Evolutionary conservation across 2,888 invertebrate genomes (phyloP).

Genomic region (Papilio demoleus): DNA sequence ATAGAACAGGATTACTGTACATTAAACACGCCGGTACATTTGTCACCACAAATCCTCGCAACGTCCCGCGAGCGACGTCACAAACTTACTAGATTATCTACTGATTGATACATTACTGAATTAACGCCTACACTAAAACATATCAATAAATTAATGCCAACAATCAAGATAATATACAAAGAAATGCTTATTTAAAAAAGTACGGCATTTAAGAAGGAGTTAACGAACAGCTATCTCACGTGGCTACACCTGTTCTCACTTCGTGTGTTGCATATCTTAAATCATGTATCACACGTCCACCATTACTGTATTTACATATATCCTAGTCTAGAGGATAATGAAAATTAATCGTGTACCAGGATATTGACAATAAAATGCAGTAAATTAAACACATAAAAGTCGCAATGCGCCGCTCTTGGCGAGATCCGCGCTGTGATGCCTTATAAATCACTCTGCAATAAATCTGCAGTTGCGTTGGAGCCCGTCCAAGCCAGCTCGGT

Average conservation of each 20-base stretch:
- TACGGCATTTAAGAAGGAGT: too few relatives aligned
- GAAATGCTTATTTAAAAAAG: too few relatives aligned
- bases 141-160: not conserved
- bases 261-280: too few relatives aligned
- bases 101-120: slow-evolving; percentile 9
- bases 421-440: slow-evolving; percentile 8
- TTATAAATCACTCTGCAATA: slow-evolving; percentile 30
- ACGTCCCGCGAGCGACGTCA: slow-evolving; percentile 23
- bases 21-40: slow-evolving; percentile 51
- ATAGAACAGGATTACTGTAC: slow-evolving; percentile 59
- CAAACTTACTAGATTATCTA: slow-evolving; percentile 8
- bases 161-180: too few relatives aligned
- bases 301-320: not conserved
- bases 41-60: slow-evolving; percentile 35
- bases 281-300: not conserved
- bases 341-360: not conserved
- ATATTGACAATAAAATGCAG: not conserved
- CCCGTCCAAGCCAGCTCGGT: not conserved
- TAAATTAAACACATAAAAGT: slow-evolving; percentile 10
- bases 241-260: too few relatives aligned
- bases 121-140: not conserved
- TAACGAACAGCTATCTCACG: too few relatives aligned
- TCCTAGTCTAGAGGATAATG: not conserved
- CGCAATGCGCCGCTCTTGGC: not conserved
- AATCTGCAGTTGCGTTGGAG: slow-evolving; percentile 14